Evolutionary conservation across 2,888 invertebrate species (phyloP).

Genomic region (Syrphus vitripennis): DNA sequence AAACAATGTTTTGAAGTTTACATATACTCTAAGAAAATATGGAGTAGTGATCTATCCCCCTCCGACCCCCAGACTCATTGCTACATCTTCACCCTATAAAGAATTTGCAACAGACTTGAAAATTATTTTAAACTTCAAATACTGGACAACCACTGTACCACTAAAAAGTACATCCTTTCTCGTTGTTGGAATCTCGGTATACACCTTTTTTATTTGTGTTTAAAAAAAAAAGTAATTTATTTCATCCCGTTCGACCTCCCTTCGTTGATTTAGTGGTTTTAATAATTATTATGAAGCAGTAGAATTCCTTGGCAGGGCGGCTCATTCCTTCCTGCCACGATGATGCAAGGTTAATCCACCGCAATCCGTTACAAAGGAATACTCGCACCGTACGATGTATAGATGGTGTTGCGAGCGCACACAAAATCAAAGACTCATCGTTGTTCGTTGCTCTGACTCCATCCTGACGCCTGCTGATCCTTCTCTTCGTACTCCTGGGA

Average conservation of each 20-base stretch:
- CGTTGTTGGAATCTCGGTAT: neutral
- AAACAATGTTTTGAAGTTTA: no score
- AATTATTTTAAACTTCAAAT: no score
- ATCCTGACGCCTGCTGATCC: neutral
- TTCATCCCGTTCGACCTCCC: slow-evolving; percentile 52
- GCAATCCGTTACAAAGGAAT: slow-evolving; percentile 38
- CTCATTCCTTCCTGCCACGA: neutral
- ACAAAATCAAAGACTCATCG: neutral
- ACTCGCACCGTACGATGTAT: neutral
- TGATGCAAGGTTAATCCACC: slow-evolving; percentile 52
- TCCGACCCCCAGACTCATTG: no score
- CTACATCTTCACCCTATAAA: no score
- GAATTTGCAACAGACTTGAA: no score
- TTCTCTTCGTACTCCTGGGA: neutral
- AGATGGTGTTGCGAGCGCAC: neutral
- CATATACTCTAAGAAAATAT: no score
- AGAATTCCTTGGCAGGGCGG: slow-evolving; percentile 29
- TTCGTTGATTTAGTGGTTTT: slow-evolving; percentile 65
- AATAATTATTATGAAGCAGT: slow-evolving; percentile 62
- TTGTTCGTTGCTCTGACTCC: neutral
- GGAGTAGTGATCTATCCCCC: no score
- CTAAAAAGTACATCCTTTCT: neutral
- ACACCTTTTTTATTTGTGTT: slow-evolving; percentile 24
- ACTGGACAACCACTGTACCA: no score
- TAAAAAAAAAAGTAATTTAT: slow-evolving; percentile 38